These are phyloP conservation scores for Brachymystax lenok DNA, from an alignment of 2,797 vertebrate genomes.

Conservation along the genomic window DNA sequence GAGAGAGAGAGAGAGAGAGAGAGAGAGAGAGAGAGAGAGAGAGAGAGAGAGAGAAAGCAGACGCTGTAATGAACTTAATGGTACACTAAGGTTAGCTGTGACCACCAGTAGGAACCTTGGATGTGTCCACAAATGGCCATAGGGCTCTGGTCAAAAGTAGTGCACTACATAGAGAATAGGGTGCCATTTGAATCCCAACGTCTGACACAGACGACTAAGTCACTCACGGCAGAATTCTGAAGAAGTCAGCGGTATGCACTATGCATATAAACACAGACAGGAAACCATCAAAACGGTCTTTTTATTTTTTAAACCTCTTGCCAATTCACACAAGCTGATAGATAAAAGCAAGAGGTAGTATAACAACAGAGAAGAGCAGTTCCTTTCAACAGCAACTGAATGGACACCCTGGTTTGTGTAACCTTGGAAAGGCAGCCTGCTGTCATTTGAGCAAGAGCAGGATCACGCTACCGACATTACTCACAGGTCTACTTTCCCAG, in stretches of 20 bases:
- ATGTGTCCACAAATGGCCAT: neutral
- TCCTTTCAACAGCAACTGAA: neutral
- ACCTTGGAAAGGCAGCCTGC: no score
- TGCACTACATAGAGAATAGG: neutral
- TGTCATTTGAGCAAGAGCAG: no score
- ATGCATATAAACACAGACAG: neutral
- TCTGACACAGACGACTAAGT: neutral
- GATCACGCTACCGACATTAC: no score
- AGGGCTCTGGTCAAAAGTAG: neutral
- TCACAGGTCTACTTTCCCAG: neutral
- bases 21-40: no score
- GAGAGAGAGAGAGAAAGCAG: neutral
- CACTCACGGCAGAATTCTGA: neutral
- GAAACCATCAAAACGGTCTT: neutral
- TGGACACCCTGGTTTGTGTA: neutral
- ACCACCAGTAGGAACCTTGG: neutral
- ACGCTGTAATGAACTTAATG: neutral
- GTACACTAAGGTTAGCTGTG: neutral
- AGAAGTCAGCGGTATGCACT: neutral
- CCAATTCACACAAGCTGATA: neutral
- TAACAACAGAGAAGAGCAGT: no score
- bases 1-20: no score
- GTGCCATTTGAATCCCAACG: neutral
- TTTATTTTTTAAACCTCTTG: neutral
- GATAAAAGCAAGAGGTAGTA: neutral